Base-by-base conservation (phyloP, 2,797 vertebrate genomes). In the Muraenolepis orangiensis region DNA sequence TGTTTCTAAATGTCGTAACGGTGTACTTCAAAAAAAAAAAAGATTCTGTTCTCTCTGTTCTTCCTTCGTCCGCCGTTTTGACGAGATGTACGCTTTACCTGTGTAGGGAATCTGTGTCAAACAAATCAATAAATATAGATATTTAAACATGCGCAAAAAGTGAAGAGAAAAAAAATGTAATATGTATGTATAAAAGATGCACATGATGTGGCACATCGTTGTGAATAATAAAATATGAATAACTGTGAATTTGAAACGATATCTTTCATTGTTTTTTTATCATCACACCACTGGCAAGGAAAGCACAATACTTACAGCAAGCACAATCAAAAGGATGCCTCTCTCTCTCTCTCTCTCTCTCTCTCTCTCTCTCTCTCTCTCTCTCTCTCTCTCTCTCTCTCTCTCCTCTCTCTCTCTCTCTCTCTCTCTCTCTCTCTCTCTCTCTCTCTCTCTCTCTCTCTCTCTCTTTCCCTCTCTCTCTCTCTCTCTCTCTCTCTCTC, bases 211-310 rank as follows among this genome's bases (percentile, higher is more conserved):
- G 90, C 81, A 87, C 87, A 86, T 90, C 84, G 89, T 88, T 86
- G 87, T 94, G 85, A 88, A 91, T 85, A 93, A 92, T 94, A 92
- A 93, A 93, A 89, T 74, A 3, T 73, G 82, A 82, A 79, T 69
- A 81, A 80, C 67, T 71, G 57, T 70, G 72, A 75, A 80, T 85
- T 86, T 81, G 13, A 74, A 79, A 71, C 51, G 30, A 79, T 87
- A 74, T 82, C 29, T 74, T 61, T 76, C 34, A 69, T 81, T 31
- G 29, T 66, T 31, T 64, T 66, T 31, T 64, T 64, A 61, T 64
- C 23, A 26, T 26, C 1, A 64, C 23, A 64, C 57, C 57, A 64
- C 26, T 26, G 16, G 7, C 57, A 26, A 26, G 57, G n/a, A 64
- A 64, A 64, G 4, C 23, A 20, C 46, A 20, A 51, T 16, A 57